These are phyloP conservation scores for Serranus cabrilla DNA, from an alignment of 2,797 vertebrate genomes.

Conservation along the genomic window DNA sequence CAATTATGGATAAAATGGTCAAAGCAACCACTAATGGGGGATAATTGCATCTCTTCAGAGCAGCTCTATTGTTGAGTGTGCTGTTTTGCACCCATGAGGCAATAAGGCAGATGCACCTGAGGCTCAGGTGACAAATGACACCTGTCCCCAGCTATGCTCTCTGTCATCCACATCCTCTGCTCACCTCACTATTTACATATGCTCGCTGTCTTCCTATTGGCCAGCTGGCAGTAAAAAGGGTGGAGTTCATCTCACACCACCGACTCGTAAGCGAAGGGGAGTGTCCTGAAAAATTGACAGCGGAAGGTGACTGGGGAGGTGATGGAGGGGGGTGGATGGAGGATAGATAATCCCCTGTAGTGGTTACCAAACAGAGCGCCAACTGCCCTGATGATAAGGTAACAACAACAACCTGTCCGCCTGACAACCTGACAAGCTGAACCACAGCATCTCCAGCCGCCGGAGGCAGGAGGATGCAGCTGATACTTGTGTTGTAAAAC, in stretches of 20 bases:
- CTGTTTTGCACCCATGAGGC: conserved; percentile 22
- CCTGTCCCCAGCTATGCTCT: conserved; percentile 44
- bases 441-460: conserved; percentile 3
- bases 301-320: not conserved
- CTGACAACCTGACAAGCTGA: conserved; percentile 44
- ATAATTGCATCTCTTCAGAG: not conserved
- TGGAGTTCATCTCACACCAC: conserved; percentile 82
- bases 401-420: conserved; percentile 54
- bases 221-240: conserved; percentile 47
- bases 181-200: conserved; percentile 71
- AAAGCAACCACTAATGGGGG: not conserved
- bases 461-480: conserved; percentile 2
- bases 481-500: conserved; percentile 4
- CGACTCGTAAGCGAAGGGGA: conserved; percentile 60
- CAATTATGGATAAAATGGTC: not conserved
- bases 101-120: conserved; percentile 42
- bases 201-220: conserved; percentile 67
- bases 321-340: not conserved
- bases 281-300: conserved; percentile 53
- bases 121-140: conserved; percentile 65
- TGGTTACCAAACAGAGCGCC: conserved; percentile 48
- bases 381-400: conserved; percentile 36
- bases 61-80: conserved; percentile 15
- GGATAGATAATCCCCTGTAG: conserved; percentile 62
- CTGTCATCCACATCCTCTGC: conserved; percentile 39